phyloP scores from a whole-genome alignment of 92 coral and sea anemone species.

The Scolanthus callimorphus region DNA sequence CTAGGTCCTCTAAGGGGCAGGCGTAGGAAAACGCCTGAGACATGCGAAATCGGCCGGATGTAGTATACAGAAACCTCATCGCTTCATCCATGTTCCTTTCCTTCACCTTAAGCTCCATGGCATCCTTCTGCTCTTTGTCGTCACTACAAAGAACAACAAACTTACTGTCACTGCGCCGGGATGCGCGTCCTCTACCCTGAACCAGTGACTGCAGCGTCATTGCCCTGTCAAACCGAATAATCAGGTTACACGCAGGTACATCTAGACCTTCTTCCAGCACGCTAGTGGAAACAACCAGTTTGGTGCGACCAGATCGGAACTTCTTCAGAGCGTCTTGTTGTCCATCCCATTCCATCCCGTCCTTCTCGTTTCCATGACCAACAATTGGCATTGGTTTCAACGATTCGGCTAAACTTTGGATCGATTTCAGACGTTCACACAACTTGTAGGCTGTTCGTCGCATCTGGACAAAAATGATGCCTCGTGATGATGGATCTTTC shows the following conservation, averaged over 20 bases:
- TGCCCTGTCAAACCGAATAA: constrained; percentile 89
- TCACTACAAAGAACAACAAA: constrained; percentile 82
- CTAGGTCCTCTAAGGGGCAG: constrained; percentile 57
- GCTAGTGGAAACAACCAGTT: constrained; percentile 80
- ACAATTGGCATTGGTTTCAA: constrained; percentile 84
- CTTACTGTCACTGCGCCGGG: constrained; percentile 80
- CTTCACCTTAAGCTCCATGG: constrained; percentile 39
- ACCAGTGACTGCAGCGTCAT: constrained; percentile 69
- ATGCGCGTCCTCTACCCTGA: constrained; percentile 96
- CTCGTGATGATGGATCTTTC: constrained; percentile 55
- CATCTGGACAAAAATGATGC: constrained; percentile 91
- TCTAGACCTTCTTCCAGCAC: constrained; percentile 97
- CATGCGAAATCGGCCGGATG: background rate
- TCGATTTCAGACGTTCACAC: constrained; percentile 61
- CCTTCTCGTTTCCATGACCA: constrained; percentile 95
- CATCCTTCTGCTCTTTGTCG: constrained; percentile 38
- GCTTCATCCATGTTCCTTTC: constrained; percentile 80
- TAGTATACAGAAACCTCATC: constrained; percentile 34
- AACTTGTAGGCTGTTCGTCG: constrained; percentile 84
- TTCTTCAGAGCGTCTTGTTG: constrained; percentile 86
- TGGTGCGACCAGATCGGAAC: constrained; percentile 84
- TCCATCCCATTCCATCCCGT: constrained; percentile 95
- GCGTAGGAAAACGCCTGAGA: constrained; percentile 53
- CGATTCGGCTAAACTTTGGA: constrained; percentile 20
- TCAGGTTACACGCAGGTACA: constrained; percentile 94